phyloP scores from a whole-genome alignment of 2,113 vertebrate genomes.

The Podilymbus podiceps region DNA sequence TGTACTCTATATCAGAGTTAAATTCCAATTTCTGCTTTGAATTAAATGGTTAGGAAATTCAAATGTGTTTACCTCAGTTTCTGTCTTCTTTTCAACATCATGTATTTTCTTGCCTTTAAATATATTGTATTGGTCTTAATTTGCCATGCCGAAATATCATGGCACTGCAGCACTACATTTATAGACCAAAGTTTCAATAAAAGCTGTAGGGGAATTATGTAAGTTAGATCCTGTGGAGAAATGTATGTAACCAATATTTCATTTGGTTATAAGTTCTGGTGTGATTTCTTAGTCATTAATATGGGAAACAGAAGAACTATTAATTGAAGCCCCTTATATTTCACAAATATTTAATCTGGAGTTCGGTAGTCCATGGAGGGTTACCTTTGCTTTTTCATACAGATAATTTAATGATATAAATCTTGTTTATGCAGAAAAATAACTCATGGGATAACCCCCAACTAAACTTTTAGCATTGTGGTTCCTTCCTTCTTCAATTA shows the following conservation, averaged over 20 bases:
- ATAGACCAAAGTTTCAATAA: neutral
- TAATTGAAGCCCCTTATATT: neutral
- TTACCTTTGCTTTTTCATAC: neutral
- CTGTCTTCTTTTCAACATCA: neutral
- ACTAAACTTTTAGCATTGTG: neutral
- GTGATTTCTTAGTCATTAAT: neutral
- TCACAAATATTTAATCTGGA: neutral
- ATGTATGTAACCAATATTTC: neutral
- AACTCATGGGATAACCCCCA: neutral
- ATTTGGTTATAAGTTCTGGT: neutral
- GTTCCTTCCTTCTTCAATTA: neutral
- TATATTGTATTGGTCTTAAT: neutral
- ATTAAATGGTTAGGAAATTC: neutral
- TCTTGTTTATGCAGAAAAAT: neutral
- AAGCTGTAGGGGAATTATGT: neutral
- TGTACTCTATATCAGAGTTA: neutral
- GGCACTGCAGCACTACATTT: neutral
- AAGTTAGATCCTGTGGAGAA: neutral
- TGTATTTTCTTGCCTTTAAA: neutral
- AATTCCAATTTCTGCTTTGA: neutral
- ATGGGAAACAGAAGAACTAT: neutral
- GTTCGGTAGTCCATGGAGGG: neutral
- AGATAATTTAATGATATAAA: conserved; percentile 26
- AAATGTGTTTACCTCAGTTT: neutral
- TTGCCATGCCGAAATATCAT: neutral